These are phyloP conservation scores for Muscicapa comitata DNA, from an alignment of 2,797 vertebrate species.

Conservation along the genomic window DNA sequence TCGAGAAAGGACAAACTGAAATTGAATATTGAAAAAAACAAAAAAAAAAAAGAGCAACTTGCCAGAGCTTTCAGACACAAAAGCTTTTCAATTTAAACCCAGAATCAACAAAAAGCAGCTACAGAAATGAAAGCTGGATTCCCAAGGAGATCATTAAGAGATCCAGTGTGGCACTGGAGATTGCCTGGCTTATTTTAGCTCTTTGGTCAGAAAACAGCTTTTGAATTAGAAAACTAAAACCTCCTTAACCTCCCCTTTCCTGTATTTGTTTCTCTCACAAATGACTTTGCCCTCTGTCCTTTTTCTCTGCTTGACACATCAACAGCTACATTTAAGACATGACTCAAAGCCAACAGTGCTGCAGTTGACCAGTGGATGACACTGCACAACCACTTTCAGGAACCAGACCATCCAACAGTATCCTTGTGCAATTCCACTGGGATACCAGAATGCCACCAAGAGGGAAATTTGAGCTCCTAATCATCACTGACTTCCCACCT, in stretches of 20 bases:
- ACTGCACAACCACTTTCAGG: not conserved
- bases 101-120: not conserved
- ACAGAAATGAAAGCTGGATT: not conserved
- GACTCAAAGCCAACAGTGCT: not conserved
- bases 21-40: not conserved
- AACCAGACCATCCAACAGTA: not conserved
- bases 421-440: not conserved
- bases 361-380: not conserved
- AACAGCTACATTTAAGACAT: not conserved
- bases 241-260: not conserved
- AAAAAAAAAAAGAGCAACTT: not conserved
- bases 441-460: fast-evolving
- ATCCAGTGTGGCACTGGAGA: not conserved
- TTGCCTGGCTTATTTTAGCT: not conserved
- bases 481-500: not conserved
- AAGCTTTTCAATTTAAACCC: not conserved
- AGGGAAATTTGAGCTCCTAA: not conserved
- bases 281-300: not conserved
- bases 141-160: not conserved
- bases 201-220: not conserved
- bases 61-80: not conserved
- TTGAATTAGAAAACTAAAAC: not conserved
- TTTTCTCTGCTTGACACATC: not conserved
- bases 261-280: not conserved
- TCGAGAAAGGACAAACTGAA: not conserved